phyloP scores from a whole-genome alignment of 2,888 invertebrate genomes.

The Troglohyphantes excavatus region DNA sequence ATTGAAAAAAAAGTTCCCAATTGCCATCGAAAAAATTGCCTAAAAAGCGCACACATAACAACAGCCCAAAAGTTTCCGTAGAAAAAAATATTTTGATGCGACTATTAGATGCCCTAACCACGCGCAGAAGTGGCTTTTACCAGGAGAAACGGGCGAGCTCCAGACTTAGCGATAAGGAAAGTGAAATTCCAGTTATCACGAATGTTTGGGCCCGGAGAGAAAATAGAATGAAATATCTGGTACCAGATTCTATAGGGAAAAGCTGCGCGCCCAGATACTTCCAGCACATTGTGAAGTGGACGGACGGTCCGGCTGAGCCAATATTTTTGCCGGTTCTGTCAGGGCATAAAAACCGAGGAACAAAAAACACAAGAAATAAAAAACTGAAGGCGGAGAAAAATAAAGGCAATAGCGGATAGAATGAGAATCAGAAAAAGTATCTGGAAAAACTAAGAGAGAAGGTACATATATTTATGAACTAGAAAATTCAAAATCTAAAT shows the following conservation, averaged over 20 bases:
- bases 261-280: conserved; percentile 49
- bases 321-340: conserved; percentile 74
- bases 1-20: conserved; percentile 40
- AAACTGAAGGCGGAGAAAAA: conserved; percentile 10
- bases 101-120: conserved; percentile 70
- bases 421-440: conserved; percentile 42
- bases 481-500: no score
- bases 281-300: conserved; percentile 71
- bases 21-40: conserved; percentile 41
- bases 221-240: conserved; percentile 74
- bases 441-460: conserved; percentile 17
- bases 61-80: conserved; percentile 27
- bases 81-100: conserved; percentile 63
- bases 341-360: conserved; percentile 22
- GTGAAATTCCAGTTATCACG: conserved; percentile 71
- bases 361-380: conserved; percentile 23
- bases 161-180: conserved; percentile 70
- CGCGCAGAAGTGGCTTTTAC: conserved; percentile 67
- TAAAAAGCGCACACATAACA: conserved; percentile 38
- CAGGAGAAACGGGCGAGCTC: conserved; percentile 57
- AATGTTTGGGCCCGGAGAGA: conserved; percentile 54
- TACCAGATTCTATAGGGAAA: conserved; percentile 41
- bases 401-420: conserved; percentile 39
- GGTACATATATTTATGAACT: conserved; percentile 60
- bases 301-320: conserved; percentile 67